A percentile compares a stretch with the other conserved stretches of the same genome.
phyloP scores from a whole-genome alignment of 2,113 vertebrate genomes.

The Protobothrops mucrosquamatus region DNA sequence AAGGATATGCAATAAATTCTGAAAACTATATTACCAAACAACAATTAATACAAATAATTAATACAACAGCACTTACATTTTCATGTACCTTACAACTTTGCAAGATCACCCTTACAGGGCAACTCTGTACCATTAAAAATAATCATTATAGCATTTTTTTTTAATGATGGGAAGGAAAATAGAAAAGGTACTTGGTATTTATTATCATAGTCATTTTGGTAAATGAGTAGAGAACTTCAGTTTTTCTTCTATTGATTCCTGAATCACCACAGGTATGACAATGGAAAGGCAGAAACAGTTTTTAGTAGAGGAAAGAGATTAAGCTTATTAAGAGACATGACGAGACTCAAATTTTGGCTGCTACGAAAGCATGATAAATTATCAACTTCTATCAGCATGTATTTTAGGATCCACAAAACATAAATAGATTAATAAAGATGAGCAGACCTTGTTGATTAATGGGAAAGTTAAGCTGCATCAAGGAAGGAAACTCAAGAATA shows the following conservation, averaged over 20 bases:
- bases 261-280: background rate
- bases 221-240: background rate
- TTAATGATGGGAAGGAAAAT: background rate
- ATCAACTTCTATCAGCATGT: background rate
- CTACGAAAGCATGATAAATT: background rate
- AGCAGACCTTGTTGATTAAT: background rate
- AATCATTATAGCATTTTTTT: background rate
- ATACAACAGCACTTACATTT: background rate
- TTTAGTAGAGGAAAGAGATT: background rate
- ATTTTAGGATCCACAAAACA: background rate
- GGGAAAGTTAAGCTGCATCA: background rate
- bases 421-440: background rate
- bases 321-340: background rate
- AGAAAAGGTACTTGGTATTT: background rate
- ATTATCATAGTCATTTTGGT: background rate
- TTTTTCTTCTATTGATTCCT: background rate
- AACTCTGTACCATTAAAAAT: background rate
- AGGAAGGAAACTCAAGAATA: background rate
- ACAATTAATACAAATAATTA: background rate
- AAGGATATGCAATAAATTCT: background rate
- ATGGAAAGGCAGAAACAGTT: background rate
- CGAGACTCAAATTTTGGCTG: background rate
- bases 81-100: background rate
- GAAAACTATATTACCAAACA: background rate
- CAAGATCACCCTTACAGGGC: background rate